Percentiles rank a stretch among this genome's conserved stretches.
Conservation (phyloP, 2,113 vertebrate genomes). For the Trinectes maculatus region DNA sequence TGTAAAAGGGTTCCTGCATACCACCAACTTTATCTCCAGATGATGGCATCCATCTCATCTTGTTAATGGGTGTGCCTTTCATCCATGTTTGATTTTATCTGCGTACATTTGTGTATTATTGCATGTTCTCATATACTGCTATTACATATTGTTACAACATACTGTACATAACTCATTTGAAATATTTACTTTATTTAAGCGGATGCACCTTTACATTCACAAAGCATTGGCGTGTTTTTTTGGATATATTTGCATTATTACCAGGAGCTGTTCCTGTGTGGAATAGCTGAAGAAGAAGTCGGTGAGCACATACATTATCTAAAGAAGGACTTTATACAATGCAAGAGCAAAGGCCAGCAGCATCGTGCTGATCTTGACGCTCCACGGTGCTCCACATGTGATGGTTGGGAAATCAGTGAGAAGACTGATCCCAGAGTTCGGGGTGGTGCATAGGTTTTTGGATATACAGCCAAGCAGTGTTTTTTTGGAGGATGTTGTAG, state of each 20-base stretch:
- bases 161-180: too few species aligned
- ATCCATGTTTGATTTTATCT: background rate
- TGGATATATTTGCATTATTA: too few species aligned
- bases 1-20: background rate
- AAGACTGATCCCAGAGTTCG: accelerated
- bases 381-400: conserved; percentile 14
- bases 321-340: conserved; percentile 5
- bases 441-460: background rate
- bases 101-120: background rate
- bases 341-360: background rate
- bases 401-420: background rate
- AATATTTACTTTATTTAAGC: too few species aligned
- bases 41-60: background rate
- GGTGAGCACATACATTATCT: background rate
- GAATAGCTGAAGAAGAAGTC: too few species aligned
- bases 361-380: background rate
- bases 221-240: too few species aligned
- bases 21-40: background rate
- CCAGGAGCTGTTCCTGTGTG: background rate
- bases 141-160: too few species aligned
- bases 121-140: too few species aligned
- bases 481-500: background rate
- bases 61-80: background rate
- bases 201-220: too few species aligned
- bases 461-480: background rate